Percentiles rank a stretch among this genome's conserved stretches.
Evolutionary conservation across 2,113 vertebrate genomes (phyloP).

Genomic region (Paedocypris sp.): DNA sequence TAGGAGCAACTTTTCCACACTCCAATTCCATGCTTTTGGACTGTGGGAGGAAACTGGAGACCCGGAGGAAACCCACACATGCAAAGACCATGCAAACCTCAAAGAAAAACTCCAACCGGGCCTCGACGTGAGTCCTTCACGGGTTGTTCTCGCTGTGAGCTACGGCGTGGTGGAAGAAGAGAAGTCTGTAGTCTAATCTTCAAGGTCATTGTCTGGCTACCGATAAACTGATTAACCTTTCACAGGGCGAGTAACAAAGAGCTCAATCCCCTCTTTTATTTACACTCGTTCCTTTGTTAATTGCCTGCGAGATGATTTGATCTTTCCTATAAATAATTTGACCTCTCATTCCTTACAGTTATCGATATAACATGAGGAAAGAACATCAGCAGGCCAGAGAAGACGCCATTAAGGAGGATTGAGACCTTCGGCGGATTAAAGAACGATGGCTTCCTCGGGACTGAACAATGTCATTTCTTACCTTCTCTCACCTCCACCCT

Average conservation of each 20-base stretch:
- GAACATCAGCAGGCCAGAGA: constrained; percentile 50
- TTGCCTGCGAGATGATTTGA: constrained; percentile 68
- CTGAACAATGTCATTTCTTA: constrained; percentile 52
- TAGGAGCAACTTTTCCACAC: too few species aligned
- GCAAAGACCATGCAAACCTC: too few species aligned
- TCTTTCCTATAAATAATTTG: constrained; percentile 67
- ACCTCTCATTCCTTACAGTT: constrained; percentile 69
- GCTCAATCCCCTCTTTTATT: constrained; percentile 52
- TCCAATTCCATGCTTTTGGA: too few species aligned
- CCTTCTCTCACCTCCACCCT: constrained; percentile 33
- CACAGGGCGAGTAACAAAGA: constrained; percentile 55
- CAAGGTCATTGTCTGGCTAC: constrained; percentile 62
- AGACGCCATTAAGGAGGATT: constrained; percentile 57
- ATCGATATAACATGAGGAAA: constrained; percentile 44
- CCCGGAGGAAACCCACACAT: too few species aligned
- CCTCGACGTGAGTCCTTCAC: too few species aligned
- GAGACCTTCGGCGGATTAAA: constrained; percentile 60
- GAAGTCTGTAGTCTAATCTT: constrained; percentile 39
- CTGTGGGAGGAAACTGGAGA: too few species aligned
- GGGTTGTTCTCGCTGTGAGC: too few species aligned
- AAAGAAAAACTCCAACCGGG: constrained; percentile 3
- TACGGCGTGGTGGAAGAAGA: too few species aligned
- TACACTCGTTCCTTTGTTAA: constrained; percentile 56
- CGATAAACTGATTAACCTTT: constrained; percentile 67
- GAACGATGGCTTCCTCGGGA: constrained; percentile 48